Conservation (phyloP, 2,888 invertebrate species). For the Sphaerophoria taeniata region DNA sequence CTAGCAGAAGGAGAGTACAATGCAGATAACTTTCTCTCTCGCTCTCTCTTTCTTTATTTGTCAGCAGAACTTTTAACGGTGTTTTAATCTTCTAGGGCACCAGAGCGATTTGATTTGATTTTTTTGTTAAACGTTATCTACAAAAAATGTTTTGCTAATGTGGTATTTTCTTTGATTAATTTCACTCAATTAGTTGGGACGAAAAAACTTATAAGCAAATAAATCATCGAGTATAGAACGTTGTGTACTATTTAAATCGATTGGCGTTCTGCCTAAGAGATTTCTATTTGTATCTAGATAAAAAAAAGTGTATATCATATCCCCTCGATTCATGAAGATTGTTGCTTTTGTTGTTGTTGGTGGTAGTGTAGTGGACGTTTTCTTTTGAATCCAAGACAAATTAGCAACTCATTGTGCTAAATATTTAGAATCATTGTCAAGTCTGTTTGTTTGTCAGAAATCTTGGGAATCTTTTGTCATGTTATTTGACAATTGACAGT, state of each 20-base stretch:
- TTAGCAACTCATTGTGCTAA: not conserved
- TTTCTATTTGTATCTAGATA: not conserved
- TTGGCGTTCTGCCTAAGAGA: conserved; percentile 50
- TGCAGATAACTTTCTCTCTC: conserved; percentile 1
- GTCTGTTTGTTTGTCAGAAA: conserved; percentile 49
- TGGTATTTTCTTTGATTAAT: conserved; percentile 36
- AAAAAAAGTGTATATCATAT: not conserved
- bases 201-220: conserved; percentile 29
- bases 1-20: conserved; percentile 7
- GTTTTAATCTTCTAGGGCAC: conserved; percentile 2
- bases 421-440: conserved; percentile 7
- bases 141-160: conserved; percentile 4
- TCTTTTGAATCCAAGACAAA: not conserved
- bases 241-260: conserved; percentile 51
- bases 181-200: conserved; percentile 45
- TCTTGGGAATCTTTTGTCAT: conserved; percentile 23
- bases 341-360: not conserved
- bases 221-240: conserved; percentile 32
- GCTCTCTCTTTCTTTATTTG: conserved; percentile 29
- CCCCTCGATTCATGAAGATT: conserved; percentile 1
- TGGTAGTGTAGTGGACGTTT: not conserved
- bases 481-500: conserved; percentile 27
- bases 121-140: not conserved
- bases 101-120: conserved; percentile 11
- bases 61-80: conserved; percentile 10